phyloP scores from a whole-genome alignment of 1,140 invertebrate genomes.

The Nephotettix cincticeps region DNA sequence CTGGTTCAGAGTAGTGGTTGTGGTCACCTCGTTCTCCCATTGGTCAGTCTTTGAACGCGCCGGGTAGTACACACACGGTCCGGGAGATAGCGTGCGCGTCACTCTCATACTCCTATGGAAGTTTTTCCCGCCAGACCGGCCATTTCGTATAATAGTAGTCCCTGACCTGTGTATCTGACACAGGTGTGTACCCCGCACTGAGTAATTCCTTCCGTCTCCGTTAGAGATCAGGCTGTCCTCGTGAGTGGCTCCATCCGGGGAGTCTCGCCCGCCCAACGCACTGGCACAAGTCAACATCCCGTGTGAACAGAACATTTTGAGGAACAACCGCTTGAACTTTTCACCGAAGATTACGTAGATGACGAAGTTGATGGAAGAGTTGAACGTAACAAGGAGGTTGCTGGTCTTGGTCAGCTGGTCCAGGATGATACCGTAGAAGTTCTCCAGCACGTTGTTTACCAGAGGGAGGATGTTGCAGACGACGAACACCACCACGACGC shows the following conservation, averaged over 20 bases:
- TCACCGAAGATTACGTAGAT: constrained; percentile 97
- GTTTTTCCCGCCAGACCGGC: constrained; percentile 43
- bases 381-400: constrained; percentile 93
- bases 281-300: constrained; percentile 53
- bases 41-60: constrained; percentile 8
- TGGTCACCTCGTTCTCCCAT: constrained; percentile 25
- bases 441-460: constrained; percentile 84
- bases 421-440: constrained; percentile 64
- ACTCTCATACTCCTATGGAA: constrained; percentile 44
- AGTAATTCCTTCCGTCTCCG: constrained; percentile 55
- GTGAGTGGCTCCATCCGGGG: constrained; percentile 68
- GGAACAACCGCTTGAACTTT: constrained; percentile 90
- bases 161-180: constrained; percentile 58
- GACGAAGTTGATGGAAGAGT: constrained; percentile 95
- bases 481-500: constrained; percentile 92
- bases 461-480: constrained; percentile 91
- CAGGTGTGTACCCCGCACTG: constrained; percentile 43
- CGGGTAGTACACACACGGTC: constrained; percentile 68
- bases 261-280: constrained; percentile 55
- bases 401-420: constrained; percentile 80
- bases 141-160: constrained; percentile 56
- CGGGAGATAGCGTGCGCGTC: constrained; percentile 53
- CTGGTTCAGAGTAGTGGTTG: constrained; percentile 33
- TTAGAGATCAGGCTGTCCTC: constrained; percentile 76
- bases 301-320: constrained; percentile 80